Evolutionary conservation across 1,140 invertebrate genomes (phyloP).

Genomic region (Campoletis sonorensis): DNA sequence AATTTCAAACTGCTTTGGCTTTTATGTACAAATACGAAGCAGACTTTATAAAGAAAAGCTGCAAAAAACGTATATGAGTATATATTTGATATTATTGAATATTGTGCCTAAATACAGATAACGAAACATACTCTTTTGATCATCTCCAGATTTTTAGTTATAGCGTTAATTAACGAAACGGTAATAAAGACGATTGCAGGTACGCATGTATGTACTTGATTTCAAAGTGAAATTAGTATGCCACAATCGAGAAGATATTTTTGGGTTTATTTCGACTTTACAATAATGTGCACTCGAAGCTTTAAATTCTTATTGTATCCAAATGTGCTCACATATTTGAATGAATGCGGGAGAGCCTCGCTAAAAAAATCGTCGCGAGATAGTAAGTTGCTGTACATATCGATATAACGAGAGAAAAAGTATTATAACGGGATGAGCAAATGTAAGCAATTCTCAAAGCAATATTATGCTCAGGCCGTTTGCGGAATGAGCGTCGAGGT

Average conservation of each 20-base stretch:
- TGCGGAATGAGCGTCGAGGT: constrained; percentile 23
- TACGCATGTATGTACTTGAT: background rate
- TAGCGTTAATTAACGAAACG: constrained; percentile 25
- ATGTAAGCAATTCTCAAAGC: constrained; percentile 13
- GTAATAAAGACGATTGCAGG: background rate
- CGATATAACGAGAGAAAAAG: background rate
- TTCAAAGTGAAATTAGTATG: background rate
- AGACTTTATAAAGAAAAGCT: too few species aligned
- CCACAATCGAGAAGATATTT: background rate
- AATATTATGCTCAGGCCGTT: constrained; percentile 22
- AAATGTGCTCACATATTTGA: background rate
- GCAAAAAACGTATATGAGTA: too few species aligned
- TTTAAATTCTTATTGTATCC: background rate
- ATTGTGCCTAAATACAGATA: background rate
- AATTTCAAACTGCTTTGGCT: too few species aligned
- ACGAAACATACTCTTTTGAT: background rate
- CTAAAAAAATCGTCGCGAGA: constrained; percentile 10
- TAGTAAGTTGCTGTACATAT: constrained; percentile 18
- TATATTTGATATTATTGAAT: too few species aligned
- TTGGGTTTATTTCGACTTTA: background rate
- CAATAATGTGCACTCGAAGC: background rate
- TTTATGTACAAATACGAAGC: too few species aligned
- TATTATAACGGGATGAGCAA: constrained; percentile 26
- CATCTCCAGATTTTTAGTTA: background rate
- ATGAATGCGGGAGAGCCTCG: background rate